phyloP scores from a whole-genome alignment of 2,113 vertebrate species.

The Montifringilla adamsi region DNA sequence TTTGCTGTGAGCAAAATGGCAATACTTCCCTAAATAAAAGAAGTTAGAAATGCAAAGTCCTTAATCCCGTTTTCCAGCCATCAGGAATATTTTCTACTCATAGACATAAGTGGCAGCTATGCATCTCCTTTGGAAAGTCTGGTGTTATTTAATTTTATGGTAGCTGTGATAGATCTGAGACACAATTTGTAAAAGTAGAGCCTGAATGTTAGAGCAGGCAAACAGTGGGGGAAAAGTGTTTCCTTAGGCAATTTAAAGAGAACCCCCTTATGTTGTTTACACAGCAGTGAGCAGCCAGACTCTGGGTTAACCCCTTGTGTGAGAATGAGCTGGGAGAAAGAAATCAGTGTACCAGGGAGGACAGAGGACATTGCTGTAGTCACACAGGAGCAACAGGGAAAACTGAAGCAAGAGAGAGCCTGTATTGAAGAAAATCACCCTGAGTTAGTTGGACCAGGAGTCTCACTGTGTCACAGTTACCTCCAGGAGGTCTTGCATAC shows the following conservation, averaged over 20 bases:
- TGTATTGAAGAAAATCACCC: not conserved
- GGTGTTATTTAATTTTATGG: not conserved
- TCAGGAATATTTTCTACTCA: not conserved
- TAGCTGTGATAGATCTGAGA: not conserved
- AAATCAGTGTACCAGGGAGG: not conserved
- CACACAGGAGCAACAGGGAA: not conserved
- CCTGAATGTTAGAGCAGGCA: not conserved
- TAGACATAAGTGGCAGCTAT: rapidly evolving
- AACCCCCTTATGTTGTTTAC: not conserved
- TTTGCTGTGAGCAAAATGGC: not conserved
- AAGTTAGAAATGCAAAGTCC: not conserved
- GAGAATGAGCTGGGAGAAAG: not conserved
- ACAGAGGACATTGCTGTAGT: not conserved
- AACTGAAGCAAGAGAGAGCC: not conserved
- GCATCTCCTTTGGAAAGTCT: not conserved
- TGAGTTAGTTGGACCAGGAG: not conserved
- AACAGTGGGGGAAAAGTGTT: not conserved
- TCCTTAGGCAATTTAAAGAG: not conserved
- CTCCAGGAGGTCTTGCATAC: not conserved
- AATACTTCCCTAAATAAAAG: not conserved
- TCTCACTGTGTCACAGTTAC: not conserved
- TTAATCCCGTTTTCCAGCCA: not conserved
- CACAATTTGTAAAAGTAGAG: not conserved
- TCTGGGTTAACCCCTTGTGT: not conserved
- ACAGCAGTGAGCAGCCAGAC: not conserved